Conservation (phyloP, 2,113 vertebrate genomes). For the Etheostoma spectabile region DNA sequence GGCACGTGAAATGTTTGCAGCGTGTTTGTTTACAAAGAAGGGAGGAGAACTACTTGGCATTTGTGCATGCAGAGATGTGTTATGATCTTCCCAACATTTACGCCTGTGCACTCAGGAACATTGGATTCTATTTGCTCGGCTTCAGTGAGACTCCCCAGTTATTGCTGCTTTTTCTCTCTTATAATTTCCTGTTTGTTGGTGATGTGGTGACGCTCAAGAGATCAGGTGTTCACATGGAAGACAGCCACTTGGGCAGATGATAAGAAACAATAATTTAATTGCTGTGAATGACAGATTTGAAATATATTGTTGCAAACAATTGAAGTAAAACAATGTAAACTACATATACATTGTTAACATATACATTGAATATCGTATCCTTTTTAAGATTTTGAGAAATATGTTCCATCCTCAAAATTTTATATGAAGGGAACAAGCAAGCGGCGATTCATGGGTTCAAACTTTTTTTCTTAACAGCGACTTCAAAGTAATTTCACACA, state of each 20-base stretch:
- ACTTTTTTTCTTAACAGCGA: too few species aligned
- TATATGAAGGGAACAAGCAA: too few species aligned
- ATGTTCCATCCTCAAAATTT: too few species aligned
- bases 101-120: constrained; percentile 55
- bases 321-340: not conserved
- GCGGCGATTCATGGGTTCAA: too few species aligned
- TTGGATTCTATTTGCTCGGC: constrained; percentile 68
- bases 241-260: constrained; percentile 40
- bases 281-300: constrained; percentile 22
- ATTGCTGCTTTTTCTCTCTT: constrained; percentile 27
- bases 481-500: too few species aligned
- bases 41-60: constrained; percentile 66
- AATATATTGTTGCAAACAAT: not conserved
- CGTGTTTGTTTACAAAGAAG: constrained; percentile 65
- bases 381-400: too few species aligned
- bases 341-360: not conserved
- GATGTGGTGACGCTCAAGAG: constrained; percentile 50
- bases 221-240: constrained; percentile 53
- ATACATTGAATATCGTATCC: too few species aligned
- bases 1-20: constrained; percentile 42
- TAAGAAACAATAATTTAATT: constrained; percentile 47
- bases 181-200: constrained; percentile 51
- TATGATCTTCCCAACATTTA: constrained; percentile 64
- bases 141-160: constrained; percentile 59
- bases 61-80: constrained; percentile 59